These are phyloP conservation scores for Acronicta aceris DNA, from an alignment of 2,888 invertebrate genomes.

Conservation along the genomic window DNA sequence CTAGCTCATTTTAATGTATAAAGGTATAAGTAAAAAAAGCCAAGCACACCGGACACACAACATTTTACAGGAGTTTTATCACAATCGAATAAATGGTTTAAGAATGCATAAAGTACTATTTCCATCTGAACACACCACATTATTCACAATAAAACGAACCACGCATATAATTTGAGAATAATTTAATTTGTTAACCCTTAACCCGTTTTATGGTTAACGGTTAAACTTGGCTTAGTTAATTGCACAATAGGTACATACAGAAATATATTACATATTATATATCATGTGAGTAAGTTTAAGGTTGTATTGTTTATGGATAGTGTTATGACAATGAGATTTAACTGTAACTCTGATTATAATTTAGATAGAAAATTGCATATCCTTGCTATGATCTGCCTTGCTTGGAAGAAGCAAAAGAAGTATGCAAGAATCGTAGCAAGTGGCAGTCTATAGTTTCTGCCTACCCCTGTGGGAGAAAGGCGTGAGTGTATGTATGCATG, in stretches of 20 bases:
- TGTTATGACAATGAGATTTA: slow-evolving; percentile 11
- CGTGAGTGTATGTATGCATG: no score
- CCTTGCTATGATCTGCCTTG: no score
- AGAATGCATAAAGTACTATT: neutral
- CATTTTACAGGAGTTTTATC: no score
- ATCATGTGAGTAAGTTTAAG: slow-evolving; percentile 5
- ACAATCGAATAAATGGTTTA: no score
- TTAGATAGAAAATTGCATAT: no score
- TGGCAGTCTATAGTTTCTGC: no score
- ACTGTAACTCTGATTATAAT: slow-evolving; percentile 2
- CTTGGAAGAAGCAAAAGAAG: no score
- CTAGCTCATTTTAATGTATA: no score
- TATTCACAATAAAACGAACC: slow-evolving; percentile 45
- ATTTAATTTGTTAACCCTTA: slow-evolving; percentile 65
- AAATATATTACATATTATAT: slow-evolving; percentile 1
- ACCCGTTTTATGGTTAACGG: slow-evolving; percentile 55
- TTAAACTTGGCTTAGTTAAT: slow-evolving; percentile 61
- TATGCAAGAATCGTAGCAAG: no score
- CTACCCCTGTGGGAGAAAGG: no score
- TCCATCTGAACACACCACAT: slow-evolving; percentile 21
- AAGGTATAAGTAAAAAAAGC: no score
- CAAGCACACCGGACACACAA: no score
- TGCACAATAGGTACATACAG: slow-evolving; percentile 23
- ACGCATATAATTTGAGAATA: slow-evolving; percentile 54
- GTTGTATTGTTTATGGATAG: slow-evolving; percentile 14